Evolutionary conservation across 2,888 invertebrate genomes (phyloP).

Genomic region (Unio delphinus): DNA sequence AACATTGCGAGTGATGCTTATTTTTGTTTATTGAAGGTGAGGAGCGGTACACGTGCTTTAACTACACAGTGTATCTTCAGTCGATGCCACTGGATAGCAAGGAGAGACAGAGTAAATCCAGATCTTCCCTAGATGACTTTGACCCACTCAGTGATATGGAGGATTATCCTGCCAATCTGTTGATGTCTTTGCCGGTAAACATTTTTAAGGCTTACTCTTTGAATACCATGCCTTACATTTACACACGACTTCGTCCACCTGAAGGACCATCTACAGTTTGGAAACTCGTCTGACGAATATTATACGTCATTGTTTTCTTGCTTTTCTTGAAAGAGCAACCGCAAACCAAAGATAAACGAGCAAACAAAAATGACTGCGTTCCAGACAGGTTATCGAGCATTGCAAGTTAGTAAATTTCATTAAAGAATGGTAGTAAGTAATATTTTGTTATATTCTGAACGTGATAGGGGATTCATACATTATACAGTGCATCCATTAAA

Average conservation of each 20-base stretch:
- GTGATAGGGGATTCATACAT: too few species aligned
- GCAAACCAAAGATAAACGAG: not conserved
- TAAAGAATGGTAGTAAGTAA: too few species aligned
- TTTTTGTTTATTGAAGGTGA: conserved; percentile 38
- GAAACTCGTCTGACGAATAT: not conserved
- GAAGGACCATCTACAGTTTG: too few species aligned
- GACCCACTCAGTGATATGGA: conserved; percentile 54
- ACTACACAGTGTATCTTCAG: conserved; percentile 10
- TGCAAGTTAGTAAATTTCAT: too few species aligned
- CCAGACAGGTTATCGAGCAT: too few species aligned
- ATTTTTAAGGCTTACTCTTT: too few species aligned
- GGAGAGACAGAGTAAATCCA: conserved; percentile 3
- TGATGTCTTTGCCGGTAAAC: conserved; percentile 6
- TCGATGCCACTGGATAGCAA: conserved; percentile 17
- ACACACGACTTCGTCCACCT: too few species aligned
- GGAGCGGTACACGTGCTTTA: conserved; percentile 51
- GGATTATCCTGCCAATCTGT: conserved; percentile 36
- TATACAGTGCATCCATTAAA: too few species aligned
- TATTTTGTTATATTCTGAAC: too few species aligned
- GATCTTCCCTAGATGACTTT: conserved; percentile 42
- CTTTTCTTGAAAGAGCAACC: not conserved
- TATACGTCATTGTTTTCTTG: not conserved
- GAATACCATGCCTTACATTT: too few species aligned
- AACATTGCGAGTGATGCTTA: too few species aligned
- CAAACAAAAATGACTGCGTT: too few species aligned